phyloP scores from a whole-genome alignment of 2,888 invertebrate species.

The Gibbula magus region DNA sequence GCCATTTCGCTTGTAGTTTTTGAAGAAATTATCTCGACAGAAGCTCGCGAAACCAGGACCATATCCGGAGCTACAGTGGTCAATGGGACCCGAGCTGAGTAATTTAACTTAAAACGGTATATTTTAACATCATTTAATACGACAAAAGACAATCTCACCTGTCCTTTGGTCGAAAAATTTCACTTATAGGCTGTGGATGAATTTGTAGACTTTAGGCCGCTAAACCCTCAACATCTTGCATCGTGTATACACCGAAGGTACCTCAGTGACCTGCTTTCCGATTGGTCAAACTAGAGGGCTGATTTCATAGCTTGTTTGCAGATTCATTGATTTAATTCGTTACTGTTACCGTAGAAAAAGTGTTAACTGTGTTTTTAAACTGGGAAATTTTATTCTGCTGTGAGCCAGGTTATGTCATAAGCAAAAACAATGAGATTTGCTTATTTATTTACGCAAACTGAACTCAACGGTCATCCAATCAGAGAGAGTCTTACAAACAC shows the following conservation, averaged over 20 bases:
- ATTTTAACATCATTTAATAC: slow-evolving; percentile 32
- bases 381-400: background rate
- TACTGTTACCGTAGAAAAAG: background rate
- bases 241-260: slow-evolving; percentile 51
- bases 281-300: slow-evolving; percentile 32
- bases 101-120: slow-evolving; percentile 30
- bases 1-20: slow-evolving; percentile 70
- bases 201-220: slow-evolving; percentile 71
- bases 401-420: background rate
- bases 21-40: slow-evolving; percentile 64
- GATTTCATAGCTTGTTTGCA: slow-evolving; percentile 15
- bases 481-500: slow-evolving; percentile 23
- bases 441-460: slow-evolving; percentile 5
- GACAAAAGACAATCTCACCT: slow-evolving; percentile 48
- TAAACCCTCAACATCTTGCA: slow-evolving; percentile 73
- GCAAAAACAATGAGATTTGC: background rate
- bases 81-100: slow-evolving; percentile 21
- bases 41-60: slow-evolving; percentile 56
- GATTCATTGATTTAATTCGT: background rate
- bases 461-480: slow-evolving; percentile 31
- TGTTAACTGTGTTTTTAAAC: background rate
- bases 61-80: slow-evolving; percentile 32
- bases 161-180: slow-evolving; percentile 54
- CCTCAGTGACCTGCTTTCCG: slow-evolving; percentile 26
- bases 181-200: slow-evolving; percentile 66